These are phyloP conservation scores for Phenacoccus solenopsis DNA, from an alignment of 1,140 invertebrate species.

Conservation along the genomic window DNA sequence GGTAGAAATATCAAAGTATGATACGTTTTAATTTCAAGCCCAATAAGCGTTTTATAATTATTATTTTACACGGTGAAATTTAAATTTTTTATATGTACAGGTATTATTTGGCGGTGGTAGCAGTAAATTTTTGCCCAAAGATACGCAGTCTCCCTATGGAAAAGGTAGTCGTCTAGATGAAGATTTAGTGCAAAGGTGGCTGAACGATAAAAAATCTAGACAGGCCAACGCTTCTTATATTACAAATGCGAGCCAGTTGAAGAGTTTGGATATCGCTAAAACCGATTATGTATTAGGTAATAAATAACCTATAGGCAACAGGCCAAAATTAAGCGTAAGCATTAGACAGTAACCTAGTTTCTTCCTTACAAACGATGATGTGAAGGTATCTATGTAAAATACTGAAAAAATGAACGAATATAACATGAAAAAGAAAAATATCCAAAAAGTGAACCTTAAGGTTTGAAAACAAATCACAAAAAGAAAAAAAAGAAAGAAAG, in stretches of 20 bases:
- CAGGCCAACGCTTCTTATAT: conserved; percentile 35
- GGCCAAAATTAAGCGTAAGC: too few relatives aligned
- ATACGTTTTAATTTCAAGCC: neutral
- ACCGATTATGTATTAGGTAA: conserved; percentile 40
- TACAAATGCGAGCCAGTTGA: conserved; percentile 37
- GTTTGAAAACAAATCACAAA: too few relatives aligned
- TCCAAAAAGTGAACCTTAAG: too few relatives aligned
- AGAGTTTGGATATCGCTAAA: conserved; percentile 37
- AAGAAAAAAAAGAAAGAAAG: too few relatives aligned
- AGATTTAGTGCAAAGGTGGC: conserved; percentile 45
- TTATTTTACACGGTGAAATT: too few relatives aligned
- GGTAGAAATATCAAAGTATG: conserved; percentile 47
- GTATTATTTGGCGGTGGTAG: conserved; percentile 20
- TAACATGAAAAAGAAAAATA: too few relatives aligned
- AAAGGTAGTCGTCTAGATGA: conserved; percentile 38
- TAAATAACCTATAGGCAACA: too few relatives aligned
- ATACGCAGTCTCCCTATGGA: conserved; percentile 6
- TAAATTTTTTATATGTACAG: neutral
- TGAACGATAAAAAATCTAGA: conserved; percentile 33
- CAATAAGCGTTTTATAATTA: too few relatives aligned
- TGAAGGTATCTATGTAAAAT: too few relatives aligned
- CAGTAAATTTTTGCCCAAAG: neutral
- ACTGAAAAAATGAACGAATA: too few relatives aligned
- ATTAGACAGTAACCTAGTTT: too few relatives aligned
- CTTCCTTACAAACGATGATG: too few relatives aligned